Percentiles rank a stretch among this genome's conserved stretches.
Evolutionary conservation across 1,140 invertebrate species (phyloP).

Genomic region (Kradibia gibbosae): DNA sequence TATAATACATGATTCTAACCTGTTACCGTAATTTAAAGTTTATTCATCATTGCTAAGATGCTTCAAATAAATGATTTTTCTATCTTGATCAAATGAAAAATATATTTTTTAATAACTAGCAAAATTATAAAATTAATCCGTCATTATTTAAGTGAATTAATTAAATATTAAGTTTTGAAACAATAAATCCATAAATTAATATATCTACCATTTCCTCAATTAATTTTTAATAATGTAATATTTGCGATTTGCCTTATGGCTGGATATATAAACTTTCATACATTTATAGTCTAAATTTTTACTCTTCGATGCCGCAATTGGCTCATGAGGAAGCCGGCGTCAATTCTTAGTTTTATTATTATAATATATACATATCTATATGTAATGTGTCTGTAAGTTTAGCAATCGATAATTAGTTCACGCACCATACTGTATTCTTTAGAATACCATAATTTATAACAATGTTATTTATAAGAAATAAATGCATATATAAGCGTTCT

Average conservation of each 20-base stretch:
- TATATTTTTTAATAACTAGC: neutral
- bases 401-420: neutral
- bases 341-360: conserved; percentile 31
- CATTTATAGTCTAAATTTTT: neutral
- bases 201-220: too few relatives aligned
- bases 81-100: neutral
- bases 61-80: neutral
- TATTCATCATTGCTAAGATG: neutral
- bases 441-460: too few relatives aligned
- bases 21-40: neutral
- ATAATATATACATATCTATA: neutral
- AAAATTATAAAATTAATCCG: neutral
- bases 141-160: neutral
- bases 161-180: neutral
- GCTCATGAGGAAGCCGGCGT: conserved; percentile 37
- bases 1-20: neutral
- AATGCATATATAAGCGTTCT: neutral
- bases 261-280: neutral
- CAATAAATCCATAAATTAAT: too few relatives aligned
- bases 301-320: neutral
- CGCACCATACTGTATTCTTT: neutral
- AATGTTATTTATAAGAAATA: neutral
- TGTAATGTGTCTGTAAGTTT: neutral
- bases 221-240: too few relatives aligned
- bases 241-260: too few relatives aligned